These are phyloP conservation scores for Cynopterus brachyotis DNA, from an alignment of 2,113 vertebrate genomes.

Conservation along the genomic window DNA sequence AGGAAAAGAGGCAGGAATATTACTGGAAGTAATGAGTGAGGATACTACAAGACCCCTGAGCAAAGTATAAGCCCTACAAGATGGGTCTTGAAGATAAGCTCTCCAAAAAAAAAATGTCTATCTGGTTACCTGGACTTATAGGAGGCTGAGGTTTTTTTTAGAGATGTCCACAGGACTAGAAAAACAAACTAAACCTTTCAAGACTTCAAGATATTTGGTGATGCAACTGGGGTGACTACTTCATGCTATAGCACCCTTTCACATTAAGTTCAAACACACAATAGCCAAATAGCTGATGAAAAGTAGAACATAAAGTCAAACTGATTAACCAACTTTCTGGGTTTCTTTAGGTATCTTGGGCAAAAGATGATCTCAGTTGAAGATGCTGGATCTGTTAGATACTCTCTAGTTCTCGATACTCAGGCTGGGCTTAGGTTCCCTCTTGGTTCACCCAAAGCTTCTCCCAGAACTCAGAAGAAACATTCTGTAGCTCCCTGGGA, in stretches of 20 bases:
- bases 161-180: background rate
- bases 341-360: background rate
- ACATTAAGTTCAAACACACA: background rate
- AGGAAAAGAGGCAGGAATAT: background rate
- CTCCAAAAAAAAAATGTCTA: background rate
- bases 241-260: background rate
- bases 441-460: background rate
- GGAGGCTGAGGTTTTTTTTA: background rate
- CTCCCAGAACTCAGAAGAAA: background rate
- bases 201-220: background rate
- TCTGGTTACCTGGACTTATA: background rate
- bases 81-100: background rate
- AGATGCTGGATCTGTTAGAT: background rate
- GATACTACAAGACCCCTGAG: constrained; percentile 14
- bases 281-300: background rate
- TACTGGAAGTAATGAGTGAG: background rate
- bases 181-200: constrained; percentile 9
- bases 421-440: background rate
- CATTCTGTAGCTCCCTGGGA: background rate
- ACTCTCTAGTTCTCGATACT: background rate
- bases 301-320: background rate
- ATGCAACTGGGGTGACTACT: background rate
- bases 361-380: constrained; percentile 2
- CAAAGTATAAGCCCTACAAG: background rate
- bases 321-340: background rate